Evolutionary conservation across 2,888 invertebrate genomes (phyloP).

Genomic region (Strigamia maritima): DNA sequence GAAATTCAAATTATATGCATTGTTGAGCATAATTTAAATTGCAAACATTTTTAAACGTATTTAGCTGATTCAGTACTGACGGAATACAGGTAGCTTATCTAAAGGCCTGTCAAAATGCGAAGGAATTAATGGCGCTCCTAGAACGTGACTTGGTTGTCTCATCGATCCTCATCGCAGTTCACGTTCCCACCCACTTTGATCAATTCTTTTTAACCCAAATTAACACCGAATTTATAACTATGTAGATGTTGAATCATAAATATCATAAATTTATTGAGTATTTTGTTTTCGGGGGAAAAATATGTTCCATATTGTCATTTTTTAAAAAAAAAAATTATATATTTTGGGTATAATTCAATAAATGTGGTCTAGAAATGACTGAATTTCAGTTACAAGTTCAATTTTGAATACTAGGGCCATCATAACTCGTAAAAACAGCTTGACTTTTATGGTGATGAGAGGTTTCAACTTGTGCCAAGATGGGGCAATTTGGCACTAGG

Average conservation of each 20-base stretch:
- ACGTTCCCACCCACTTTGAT: not conserved
- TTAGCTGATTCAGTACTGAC: conserved; percentile 20
- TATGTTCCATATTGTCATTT: no score
- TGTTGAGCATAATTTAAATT: conserved; percentile 21
- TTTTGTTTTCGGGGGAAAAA: no score
- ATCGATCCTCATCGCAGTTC: not conserved
- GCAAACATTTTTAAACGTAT: conserved; percentile 32
- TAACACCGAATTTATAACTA: not conserved
- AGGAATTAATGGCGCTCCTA: conserved; percentile 28
- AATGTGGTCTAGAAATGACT: no score
- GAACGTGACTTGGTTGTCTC: conserved; percentile 10
- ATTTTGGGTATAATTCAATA: no score
- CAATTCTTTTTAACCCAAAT: not conserved
- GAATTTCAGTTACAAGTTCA: no score
- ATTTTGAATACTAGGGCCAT: not conserved
- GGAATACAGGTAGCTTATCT: conserved; percentile 32
- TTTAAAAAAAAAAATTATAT: no score
- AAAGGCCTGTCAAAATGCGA: conserved; percentile 26
- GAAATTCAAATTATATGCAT: conserved; percentile 22
- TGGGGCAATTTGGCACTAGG: conserved; percentile 25
- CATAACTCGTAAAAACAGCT: not conserved
- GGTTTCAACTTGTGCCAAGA: conserved; percentile 5
- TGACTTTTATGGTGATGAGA: conserved; percentile 32
- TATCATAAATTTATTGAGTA: no score
- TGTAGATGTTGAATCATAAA: no score